Percentiles rank a stretch among this genome's conserved stretches.
These are phyloP conservation scores for Smutsia gigantea DNA, from an alignment of 2,797 vertebrate genomes.

Conservation along the genomic window DNA sequence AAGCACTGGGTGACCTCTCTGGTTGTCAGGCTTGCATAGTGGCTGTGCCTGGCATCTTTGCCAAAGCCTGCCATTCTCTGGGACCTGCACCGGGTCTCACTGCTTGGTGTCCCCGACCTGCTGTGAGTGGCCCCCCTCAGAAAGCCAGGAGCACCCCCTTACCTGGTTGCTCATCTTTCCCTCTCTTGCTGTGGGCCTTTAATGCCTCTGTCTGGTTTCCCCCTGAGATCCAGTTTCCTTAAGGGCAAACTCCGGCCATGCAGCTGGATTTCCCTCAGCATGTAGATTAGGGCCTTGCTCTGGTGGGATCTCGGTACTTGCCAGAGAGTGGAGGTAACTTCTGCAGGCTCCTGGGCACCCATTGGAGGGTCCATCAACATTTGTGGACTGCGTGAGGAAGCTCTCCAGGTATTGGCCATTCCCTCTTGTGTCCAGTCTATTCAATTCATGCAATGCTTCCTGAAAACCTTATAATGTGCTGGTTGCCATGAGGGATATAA, in stretches of 20 bases:
- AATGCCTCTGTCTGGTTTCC: neutral
- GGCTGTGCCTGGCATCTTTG: neutral
- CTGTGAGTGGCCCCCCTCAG: neutral
- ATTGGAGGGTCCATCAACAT: neutral
- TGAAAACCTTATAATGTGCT: neutral
- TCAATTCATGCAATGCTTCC: neutral
- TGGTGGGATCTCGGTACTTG: neutral
- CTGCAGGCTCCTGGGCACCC: neutral
- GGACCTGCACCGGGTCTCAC: neutral
- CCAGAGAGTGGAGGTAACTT: neutral
- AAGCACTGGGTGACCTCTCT: neutral
- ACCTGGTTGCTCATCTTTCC: neutral
- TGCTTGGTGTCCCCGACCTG: neutral
- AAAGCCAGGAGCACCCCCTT: no score
- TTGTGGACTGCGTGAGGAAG: neutral
- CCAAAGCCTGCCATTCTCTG: neutral
- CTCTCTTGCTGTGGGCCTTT: neutral
- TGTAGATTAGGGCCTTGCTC: neutral
- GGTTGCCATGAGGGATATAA: neutral
- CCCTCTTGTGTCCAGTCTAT: neutral
- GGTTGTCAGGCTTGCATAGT: no score
- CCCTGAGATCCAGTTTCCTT: neutral
- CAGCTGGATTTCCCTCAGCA: neutral
- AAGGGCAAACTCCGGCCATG: neutral
- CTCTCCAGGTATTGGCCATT: neutral